Conservation (phyloP, 2,113 vertebrate species). For the Onychostruthus taczanowskii region DNA sequence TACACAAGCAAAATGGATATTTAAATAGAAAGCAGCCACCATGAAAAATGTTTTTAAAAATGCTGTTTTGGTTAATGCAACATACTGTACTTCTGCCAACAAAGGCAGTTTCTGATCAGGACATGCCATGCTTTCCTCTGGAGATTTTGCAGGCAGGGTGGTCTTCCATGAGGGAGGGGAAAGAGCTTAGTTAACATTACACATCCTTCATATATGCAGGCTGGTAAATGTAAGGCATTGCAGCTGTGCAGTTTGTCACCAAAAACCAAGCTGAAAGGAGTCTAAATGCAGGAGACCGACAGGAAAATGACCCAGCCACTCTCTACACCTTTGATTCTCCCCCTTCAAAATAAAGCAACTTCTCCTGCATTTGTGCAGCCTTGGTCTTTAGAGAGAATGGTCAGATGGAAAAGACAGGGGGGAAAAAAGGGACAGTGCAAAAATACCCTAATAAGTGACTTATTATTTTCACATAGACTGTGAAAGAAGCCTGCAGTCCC, state of each 20-base stretch:
- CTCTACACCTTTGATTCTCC: conserved; percentile 28
- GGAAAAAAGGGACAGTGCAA: neutral
- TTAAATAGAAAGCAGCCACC: conserved; percentile 72
- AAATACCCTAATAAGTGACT: neutral
- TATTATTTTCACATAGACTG: neutral
- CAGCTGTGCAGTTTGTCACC: conserved; percentile 71
- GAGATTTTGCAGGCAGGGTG: conserved; percentile 67
- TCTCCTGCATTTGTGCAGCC: neutral
- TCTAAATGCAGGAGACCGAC: neutral
- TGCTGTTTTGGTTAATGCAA: conserved; percentile 68
- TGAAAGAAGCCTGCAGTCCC: neutral
- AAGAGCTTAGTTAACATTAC: conserved; percentile 70
- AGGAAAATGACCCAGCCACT: conserved; percentile 3
- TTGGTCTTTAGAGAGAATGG: neutral
- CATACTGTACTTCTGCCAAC: conserved; percentile 55
- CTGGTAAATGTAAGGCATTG: conserved; percentile 71
- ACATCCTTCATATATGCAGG: conserved; percentile 68
- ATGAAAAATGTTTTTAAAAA: conserved; percentile 56
- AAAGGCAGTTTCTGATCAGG: conserved; percentile 72
- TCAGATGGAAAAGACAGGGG: neutral
- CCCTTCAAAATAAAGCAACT: neutral
- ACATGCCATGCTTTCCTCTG: conserved; percentile 25
- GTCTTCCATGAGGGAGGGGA: conserved; percentile 63
- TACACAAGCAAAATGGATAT: conserved; percentile 66
- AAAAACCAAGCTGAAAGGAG: conserved; percentile 58